Percentiles rank a stretch among this genome's conserved stretches.
Evolutionary conservation across 1,140 invertebrate species (phyloP).

Genomic region (Drosophila punjabiensis): DNA sequence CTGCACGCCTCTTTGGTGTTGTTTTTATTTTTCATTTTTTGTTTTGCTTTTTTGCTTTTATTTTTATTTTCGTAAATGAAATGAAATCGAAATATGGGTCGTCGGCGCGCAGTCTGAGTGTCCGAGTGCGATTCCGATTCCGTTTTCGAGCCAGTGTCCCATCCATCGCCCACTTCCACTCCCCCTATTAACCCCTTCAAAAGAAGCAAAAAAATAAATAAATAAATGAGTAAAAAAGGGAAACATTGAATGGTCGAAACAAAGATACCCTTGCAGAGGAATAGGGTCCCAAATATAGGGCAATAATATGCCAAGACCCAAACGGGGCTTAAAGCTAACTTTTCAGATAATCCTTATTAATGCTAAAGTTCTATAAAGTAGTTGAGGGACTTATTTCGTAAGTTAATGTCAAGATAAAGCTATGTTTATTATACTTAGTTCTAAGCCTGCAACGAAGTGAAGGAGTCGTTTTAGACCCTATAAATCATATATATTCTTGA

Average conservation of each 20-base stretch:
- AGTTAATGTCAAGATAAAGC: too few species aligned
- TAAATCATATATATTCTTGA: too few species aligned
- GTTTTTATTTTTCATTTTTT: conserved; percentile 34
- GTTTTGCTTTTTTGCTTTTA: conserved; percentile 44
- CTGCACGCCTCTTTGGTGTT: conserved; percentile 31
- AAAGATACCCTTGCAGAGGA: not conserved
- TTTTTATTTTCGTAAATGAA: conserved; percentile 79
- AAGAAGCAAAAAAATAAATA: conserved; percentile 15
- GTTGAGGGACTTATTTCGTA: not conserved
- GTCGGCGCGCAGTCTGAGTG: conserved; percentile 65
- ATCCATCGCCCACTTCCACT: conserved; percentile 59
- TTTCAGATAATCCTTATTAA: not conserved
- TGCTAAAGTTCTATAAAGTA: not conserved
- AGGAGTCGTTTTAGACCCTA: too few species aligned
- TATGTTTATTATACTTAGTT: too few species aligned
- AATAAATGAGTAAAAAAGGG: conserved; percentile 1
- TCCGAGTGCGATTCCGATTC: conserved; percentile 46
- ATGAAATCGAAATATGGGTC: conserved; percentile 79
- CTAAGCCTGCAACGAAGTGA: too few species aligned
- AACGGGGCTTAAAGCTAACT: not conserved
- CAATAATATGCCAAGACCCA: not conserved
- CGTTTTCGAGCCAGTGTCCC: conserved; percentile 51
- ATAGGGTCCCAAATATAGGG: not conserved
- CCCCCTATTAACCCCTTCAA: conserved; percentile 30
- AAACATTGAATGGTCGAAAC: not conserved